Evolutionary conservation across 2,888 invertebrate species (phyloP).

Genomic region (Plebejus argus): DNA sequence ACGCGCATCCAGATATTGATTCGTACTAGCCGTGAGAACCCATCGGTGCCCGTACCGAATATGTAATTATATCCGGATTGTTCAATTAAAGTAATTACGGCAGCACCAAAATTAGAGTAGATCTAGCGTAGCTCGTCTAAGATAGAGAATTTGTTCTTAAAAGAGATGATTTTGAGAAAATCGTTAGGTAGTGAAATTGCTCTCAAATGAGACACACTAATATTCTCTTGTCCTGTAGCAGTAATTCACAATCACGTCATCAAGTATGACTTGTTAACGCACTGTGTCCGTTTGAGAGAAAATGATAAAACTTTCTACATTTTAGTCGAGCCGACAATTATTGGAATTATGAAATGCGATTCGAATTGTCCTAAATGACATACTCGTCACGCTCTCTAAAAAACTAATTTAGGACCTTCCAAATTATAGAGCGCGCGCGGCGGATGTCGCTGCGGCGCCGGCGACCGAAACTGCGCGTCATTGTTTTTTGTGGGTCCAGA

Average conservation of each 20-base stretch:
- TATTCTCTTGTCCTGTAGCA: background rate
- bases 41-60: slow-evolving; percentile 15
- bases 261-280: background rate
- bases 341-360: slow-evolving; percentile 54
- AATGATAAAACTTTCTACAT: background rate
- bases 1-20: slow-evolving; percentile 75
- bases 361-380: slow-evolving; percentile 78
- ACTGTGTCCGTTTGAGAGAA: background rate
- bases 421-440: slow-evolving; percentile 75
- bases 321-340: slow-evolving; percentile 39
- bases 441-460: slow-evolving; percentile 75
- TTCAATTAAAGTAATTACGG: slow-evolving; percentile 14
- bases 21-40: slow-evolving; percentile 37
- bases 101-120: slow-evolving; percentile 3
- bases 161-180: background rate
- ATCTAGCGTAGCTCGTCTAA: background rate
- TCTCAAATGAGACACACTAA: background rate
- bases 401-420: slow-evolving; percentile 77
- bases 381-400: slow-evolving; percentile 77
- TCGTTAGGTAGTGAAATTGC: too few species aligned
- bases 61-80: slow-evolving; percentile 20
- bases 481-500: slow-evolving; percentile 77
- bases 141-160: background rate
- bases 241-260: background rate
- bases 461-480: slow-evolving; percentile 76